Evolutionary conservation across 2,888 invertebrate species (phyloP).

Genomic region (Ramazzottius varieornatus): DNA sequence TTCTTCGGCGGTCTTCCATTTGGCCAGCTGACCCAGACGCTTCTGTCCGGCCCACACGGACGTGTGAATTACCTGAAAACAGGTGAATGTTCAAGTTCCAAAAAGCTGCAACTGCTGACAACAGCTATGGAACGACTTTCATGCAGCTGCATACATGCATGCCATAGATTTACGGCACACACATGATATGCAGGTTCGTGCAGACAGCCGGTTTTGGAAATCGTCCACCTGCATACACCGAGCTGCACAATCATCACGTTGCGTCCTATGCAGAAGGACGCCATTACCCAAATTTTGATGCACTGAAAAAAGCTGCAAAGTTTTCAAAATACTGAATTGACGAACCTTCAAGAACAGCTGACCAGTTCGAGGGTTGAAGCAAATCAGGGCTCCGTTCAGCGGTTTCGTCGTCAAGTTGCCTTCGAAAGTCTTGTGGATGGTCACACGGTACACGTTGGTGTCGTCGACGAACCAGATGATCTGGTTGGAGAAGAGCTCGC

Average conservation of each 20-base stretch:
- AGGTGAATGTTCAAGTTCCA: background rate
- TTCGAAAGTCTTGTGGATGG: conserved; percentile 98
- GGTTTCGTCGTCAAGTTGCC: conserved; percentile 97
- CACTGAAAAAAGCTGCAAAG: background rate
- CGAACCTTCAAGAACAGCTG: conserved; percentile 86
- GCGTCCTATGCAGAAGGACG: background rate
- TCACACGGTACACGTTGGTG: conserved; percentile 95
- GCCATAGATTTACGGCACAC: too few relatives aligned
- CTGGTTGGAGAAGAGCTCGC: conserved; percentile 97
- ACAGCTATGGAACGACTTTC: too few relatives aligned
- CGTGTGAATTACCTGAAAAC: conserved; percentile 46
- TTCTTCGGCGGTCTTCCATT: conserved; percentile 99
- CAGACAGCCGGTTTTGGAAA: too few relatives aligned
- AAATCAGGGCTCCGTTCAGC: conserved; percentile 97
- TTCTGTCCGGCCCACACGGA: conserved; percentile 99
- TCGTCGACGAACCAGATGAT: conserved; percentile 99
- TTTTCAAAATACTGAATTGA: background rate
- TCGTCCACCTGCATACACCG: too few relatives aligned
- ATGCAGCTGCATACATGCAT: too few relatives aligned
- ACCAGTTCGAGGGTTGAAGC: conserved; percentile 94
- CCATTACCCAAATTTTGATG: background rate
- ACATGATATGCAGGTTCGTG: too few relatives aligned
- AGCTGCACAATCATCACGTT: background rate
- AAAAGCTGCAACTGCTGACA: background rate
- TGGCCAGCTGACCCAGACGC: conserved; percentile 92